Evolutionary conservation across 2,113 vertebrate genomes (phyloP).

Genomic region (Halichoerus grypus): DNA sequence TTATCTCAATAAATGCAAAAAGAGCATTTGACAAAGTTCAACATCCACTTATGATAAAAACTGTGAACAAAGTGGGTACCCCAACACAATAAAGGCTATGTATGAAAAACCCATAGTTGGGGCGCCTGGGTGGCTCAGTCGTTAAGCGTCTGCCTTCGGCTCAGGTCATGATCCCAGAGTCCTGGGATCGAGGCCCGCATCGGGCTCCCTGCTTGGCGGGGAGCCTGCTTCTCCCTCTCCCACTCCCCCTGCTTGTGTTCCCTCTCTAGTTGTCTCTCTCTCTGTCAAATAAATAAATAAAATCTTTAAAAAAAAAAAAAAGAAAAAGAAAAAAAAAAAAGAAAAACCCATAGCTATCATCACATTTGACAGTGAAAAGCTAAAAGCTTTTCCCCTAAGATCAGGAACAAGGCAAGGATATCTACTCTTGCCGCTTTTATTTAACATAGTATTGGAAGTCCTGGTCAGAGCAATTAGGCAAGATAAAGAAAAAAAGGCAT

Average conservation of each 20-base stretch:
- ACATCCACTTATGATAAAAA: neutral
- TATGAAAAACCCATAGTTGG: neutral
- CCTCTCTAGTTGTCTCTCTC: too few species aligned
- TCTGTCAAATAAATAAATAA: too few species aligned
- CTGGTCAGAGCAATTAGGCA: neutral
- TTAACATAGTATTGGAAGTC: neutral
- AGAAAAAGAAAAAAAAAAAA: neutral
- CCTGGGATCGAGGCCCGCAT: too few species aligned
- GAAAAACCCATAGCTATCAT: neutral
- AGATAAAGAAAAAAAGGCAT: neutral
- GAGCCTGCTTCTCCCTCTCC: too few species aligned
- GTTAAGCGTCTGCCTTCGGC: too few species aligned
- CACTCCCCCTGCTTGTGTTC: too few species aligned
- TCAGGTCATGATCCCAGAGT: too few species aligned
- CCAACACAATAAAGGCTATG: neutral
- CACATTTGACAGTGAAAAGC: neutral
- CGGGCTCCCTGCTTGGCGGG: too few species aligned
- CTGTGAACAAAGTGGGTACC: neutral
- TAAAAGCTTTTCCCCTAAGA: neutral
- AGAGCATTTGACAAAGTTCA: neutral
- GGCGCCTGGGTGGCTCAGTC: too few species aligned
- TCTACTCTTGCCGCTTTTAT: neutral
- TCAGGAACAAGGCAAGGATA: neutral
- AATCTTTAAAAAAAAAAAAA: too few species aligned
- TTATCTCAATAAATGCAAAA: neutral